A percentile compares a stretch with the other conserved stretches of the same genome.
Evolutionary conservation across 2,888 invertebrate species (phyloP).

Genomic region (Meiosimyza decipiens): DNA sequence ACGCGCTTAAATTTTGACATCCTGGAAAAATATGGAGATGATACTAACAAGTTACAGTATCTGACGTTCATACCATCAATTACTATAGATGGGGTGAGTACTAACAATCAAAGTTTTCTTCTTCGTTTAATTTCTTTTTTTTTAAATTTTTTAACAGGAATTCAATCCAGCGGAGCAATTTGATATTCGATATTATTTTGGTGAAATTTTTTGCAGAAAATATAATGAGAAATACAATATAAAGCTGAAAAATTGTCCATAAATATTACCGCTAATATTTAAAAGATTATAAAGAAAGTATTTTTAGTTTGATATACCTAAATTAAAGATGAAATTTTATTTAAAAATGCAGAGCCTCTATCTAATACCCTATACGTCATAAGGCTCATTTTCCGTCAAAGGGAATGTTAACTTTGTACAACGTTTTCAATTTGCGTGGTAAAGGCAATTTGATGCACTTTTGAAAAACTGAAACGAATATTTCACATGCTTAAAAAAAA

Average conservation of each 20-base stretch:
- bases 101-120: neutral
- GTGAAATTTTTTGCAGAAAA: constrained; percentile 52
- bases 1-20: constrained; percentile 55
- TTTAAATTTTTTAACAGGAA: constrained; percentile 44
- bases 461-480: too few species aligned
- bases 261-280: neutral
- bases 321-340: too few species aligned
- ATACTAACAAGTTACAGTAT: constrained; percentile 47
- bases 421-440: too few species aligned
- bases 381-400: too few species aligned
- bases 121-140: neutral
- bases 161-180: constrained; percentile 55
- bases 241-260: constrained; percentile 50
- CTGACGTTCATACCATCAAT: constrained; percentile 62
- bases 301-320: too few species aligned
- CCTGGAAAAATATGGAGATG: constrained; percentile 56
- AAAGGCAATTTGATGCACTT: too few species aligned
- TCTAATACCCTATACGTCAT: too few species aligned
- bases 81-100: constrained; percentile 60
- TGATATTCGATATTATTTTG: constrained; percentile 55
- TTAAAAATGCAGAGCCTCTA: too few species aligned
- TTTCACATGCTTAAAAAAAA: too few species aligned
- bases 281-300: neutral
- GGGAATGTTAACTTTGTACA: too few species aligned
- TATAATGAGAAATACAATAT: constrained; percentile 53